A percentile compares a stretch with the other conserved stretches of the same genome.
These are phyloP conservation scores for Drosophila kanapiae DNA, from an alignment of 1,140 invertebrate species.

Conservation along the genomic window DNA sequence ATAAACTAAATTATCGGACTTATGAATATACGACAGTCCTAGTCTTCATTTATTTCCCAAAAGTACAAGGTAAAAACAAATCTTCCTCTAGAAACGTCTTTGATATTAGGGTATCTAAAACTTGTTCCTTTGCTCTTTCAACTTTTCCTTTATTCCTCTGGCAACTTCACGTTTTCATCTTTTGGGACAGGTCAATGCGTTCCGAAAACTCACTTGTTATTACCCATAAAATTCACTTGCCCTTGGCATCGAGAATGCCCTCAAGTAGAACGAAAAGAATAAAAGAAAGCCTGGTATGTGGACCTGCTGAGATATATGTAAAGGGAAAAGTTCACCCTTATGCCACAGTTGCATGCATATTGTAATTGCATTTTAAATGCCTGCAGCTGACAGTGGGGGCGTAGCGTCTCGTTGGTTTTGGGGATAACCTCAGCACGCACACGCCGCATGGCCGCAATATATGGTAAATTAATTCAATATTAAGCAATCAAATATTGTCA, in stretches of 20 bases:
- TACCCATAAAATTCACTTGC: constrained; percentile 62
- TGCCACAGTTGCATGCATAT: constrained; percentile 13
- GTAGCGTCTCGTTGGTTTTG: constrained; percentile 14
- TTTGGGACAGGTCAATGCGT: constrained; percentile 70
- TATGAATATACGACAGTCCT: too few species aligned
- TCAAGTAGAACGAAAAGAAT: constrained; percentile 20
- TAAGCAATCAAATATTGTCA: constrained; percentile 81
- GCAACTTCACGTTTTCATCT: constrained; percentile 15
- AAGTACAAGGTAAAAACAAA: not conserved
- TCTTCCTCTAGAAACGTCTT: not conserved
- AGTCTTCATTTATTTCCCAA: constrained; percentile 2
- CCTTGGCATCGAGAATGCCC: constrained; percentile 25
- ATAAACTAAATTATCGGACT: too few species aligned
- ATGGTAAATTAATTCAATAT: constrained; percentile 82
- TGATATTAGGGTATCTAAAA: constrained; percentile 12
- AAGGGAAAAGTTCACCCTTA: constrained; percentile 46
- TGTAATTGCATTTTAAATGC: constrained; percentile 75
- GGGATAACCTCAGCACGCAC: constrained; percentile 46
- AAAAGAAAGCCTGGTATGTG: constrained; percentile 2
- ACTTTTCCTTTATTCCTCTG: constrained; percentile 16
- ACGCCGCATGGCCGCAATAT: constrained; percentile 58
- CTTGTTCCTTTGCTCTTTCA: constrained; percentile 12
- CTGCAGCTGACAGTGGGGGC: not conserved
- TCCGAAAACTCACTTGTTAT: constrained; percentile 50
- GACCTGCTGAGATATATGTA: constrained; percentile 1